Conservation (phyloP, 2,797 vertebrate species). For the Eurystomus glaucurus region DNA sequence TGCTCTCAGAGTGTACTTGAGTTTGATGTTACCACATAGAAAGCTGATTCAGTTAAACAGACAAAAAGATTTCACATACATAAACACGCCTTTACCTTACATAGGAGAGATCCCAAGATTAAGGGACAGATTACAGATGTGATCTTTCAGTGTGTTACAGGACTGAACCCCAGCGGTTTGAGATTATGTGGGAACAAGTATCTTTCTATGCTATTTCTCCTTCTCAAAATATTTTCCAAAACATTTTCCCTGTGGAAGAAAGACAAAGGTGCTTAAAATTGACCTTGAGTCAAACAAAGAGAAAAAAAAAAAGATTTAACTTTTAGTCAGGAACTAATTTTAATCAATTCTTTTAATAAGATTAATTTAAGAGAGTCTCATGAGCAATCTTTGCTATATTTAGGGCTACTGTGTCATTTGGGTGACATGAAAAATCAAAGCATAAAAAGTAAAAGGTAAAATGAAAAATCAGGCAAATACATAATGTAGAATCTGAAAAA, state of each 20-base stretch:
- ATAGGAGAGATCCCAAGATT: not conserved
- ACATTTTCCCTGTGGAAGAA: not conserved
- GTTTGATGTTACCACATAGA: not conserved
- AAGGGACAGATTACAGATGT: not conserved
- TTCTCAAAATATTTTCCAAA: slow-evolving; percentile 8
- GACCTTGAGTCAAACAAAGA: slow-evolving; percentile 61
- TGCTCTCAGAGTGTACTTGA: not conserved
- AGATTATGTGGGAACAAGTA: not conserved
- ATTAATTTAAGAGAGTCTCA: slow-evolving; percentile 62
- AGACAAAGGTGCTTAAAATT: slow-evolving; percentile 63
- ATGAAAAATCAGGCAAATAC: slow-evolving; percentile 8
- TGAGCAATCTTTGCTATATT: slow-evolving; percentile 63
- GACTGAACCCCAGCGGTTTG: not conserved
- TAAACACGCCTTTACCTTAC: not conserved
- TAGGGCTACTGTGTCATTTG: slow-evolving; percentile 46
- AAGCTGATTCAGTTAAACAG: not conserved
- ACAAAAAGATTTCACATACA: not conserved
- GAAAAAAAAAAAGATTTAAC: slow-evolving; percentile 16
- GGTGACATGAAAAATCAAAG: slow-evolving; percentile 45
- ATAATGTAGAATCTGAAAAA: not conserved
- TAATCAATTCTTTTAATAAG: slow-evolving; percentile 62
- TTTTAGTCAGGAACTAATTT: slow-evolving; percentile 64
- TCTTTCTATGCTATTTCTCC: not conserved
- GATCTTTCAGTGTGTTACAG: not conserved
- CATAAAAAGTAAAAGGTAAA: slow-evolving; percentile 19